A percentile compares a stretch with the other conserved stretches of the same genome.
phyloP scores from a whole-genome alignment of 2,888 invertebrate genomes.

The Sphaerophoria taeniata region DNA sequence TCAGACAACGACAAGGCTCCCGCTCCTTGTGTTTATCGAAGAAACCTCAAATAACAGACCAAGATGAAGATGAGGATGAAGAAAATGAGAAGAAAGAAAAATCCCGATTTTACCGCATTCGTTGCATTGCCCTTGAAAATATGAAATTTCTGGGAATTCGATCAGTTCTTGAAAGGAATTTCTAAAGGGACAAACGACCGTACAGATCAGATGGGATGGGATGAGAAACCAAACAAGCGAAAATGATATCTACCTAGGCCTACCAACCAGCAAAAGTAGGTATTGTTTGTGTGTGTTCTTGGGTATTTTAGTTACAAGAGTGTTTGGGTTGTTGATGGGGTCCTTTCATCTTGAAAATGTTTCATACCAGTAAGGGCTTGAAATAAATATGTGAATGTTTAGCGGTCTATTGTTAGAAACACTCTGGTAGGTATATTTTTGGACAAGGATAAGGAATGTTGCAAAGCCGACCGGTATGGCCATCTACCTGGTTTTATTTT shows the following conservation, averaged over 20 bases:
- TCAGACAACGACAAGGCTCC: neutral
- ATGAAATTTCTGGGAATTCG: conserved; percentile 60
- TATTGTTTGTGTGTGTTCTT: conserved; percentile 18
- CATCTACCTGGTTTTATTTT: neutral
- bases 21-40: neutral
- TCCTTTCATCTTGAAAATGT: conserved; percentile 1
- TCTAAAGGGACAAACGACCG: neutral
- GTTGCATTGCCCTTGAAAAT: conserved; percentile 55
- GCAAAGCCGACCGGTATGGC: neutral
- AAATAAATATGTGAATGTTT: conserved; percentile 1
- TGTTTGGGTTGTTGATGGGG: neutral
- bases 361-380: neutral
- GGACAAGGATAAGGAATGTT: neutral
- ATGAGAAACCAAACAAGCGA: neutral
- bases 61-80: conserved; percentile 9
- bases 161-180: conserved; percentile 53
- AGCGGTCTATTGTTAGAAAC: neutral
- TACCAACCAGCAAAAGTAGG: neutral
- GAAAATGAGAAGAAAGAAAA: conserved; percentile 45
- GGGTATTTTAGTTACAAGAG: neutral
- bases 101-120: conserved; percentile 23
- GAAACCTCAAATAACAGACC: neutral
- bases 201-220: neutral
- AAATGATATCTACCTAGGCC: neutral
- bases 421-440: neutral